Evolutionary conservation across 2,888 invertebrate species (phyloP), one percentile per base, ranked within the genome.

Genomic region (Hylaea fasciaria): DNA sequence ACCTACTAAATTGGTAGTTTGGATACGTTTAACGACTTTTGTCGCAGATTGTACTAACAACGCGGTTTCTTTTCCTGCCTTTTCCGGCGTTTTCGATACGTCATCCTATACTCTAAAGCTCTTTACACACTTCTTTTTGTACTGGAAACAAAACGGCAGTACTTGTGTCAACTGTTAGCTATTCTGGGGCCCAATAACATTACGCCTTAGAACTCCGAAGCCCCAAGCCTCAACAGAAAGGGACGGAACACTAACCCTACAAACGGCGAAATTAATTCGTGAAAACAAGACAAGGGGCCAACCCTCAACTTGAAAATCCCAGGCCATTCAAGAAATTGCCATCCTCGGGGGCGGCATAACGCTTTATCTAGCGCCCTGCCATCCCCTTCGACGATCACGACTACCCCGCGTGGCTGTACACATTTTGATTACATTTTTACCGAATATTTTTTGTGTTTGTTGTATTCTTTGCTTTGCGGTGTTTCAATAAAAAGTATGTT

Each of bases 321-420:
- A 68, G 72, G 76, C 83, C 78, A 85, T 85, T 87, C 80, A 87
- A 87, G 87, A 85, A 86, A 87, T 84, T 82, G 83, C 80, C 76
- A 71, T 71, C 76, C 78, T 73, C 71, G 71, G 70, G 75, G 75
- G 73, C 74, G 82, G 82, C 79, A 77, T 80, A 71, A 73, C 73
- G 77, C 78, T 81, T 83, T 81, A 82, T 80, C 81, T 81, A 77
- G 73, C 70, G 73, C 75, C 66, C 77, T 73, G 68, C 72, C 77
- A 76, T 66, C 68, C 60, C 61, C 48, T 56, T 52, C 64, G 60
- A 68, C 70, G 52, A 35, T 44, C 43, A 70, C 57, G 64, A 73
- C 75, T 73, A 72, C 68, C 70, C 75, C 55, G 8, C 40, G 13
- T 35, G 12, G 32, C 10, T 29, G 17, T 59, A 50, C 55, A 56